Conservation (phyloP, 2,888 invertebrate genomes). For the Liopterus haemorrhoidalis region DNA sequence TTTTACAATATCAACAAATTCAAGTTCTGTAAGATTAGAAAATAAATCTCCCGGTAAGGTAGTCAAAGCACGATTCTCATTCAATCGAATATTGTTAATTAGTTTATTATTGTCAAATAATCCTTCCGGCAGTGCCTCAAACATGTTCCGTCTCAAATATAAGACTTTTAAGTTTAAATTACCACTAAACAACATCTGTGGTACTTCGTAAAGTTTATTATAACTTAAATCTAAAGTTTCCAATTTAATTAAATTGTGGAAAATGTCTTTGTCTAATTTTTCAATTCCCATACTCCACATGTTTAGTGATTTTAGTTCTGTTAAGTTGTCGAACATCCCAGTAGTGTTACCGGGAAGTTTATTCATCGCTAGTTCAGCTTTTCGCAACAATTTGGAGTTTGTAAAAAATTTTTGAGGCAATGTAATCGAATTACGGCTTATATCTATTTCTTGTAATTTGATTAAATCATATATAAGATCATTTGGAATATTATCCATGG, state of each 20-base stretch:
- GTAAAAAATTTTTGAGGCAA: too few species aligned
- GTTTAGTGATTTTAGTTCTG: slow-evolving; percentile 3
- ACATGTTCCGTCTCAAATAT: slow-evolving; percentile 13
- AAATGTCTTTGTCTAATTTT: slow-evolving; percentile 7
- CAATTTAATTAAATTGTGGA: slow-evolving; percentile 3
- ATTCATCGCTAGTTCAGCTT: too few species aligned
- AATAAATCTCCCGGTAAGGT: slow-evolving; percentile 16
- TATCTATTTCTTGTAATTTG: too few species aligned
- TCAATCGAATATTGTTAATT: slow-evolving; percentile 1
- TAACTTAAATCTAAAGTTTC: slow-evolving; percentile 8
- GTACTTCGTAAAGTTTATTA: slow-evolving; percentile 7
- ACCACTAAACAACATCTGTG: slow-evolving; percentile 7
- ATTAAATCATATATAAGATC: too few species aligned
- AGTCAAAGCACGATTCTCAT: slow-evolving; percentile 5
- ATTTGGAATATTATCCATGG: too few species aligned
- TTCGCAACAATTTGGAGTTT: too few species aligned
- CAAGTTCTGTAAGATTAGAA: slow-evolving; percentile 9
- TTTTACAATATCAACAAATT: slow-evolving; percentile 5
- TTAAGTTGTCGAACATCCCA: too few species aligned
- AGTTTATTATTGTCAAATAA: slow-evolving; percentile 13
- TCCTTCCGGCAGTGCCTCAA: slow-evolving; percentile 9
- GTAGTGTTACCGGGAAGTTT: too few species aligned
- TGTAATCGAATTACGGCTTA: too few species aligned
- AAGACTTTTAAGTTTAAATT: slow-evolving; percentile 7
- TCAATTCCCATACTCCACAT: slow-evolving; percentile 8